Conservation (phyloP, 2,797 vertebrate species). For the Takifugu ocellatus region DNA sequence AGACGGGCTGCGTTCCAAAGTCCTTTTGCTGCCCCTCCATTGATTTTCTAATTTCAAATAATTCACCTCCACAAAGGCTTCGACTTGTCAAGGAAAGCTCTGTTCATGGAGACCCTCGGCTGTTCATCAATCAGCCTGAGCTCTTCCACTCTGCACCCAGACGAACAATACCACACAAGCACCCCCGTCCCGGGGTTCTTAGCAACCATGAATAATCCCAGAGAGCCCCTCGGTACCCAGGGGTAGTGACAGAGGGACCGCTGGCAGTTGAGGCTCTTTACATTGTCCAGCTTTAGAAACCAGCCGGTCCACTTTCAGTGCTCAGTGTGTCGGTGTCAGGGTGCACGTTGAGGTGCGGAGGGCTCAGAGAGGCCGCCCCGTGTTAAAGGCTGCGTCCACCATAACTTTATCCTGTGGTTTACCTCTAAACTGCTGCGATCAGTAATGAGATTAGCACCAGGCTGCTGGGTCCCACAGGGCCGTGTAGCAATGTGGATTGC, state of each 20-base stretch:
- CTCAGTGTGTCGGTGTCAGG: no score
- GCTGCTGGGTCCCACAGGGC: slow-evolving; percentile 11
- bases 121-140: slow-evolving; percentile 72
- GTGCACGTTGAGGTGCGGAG: no score
- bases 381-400: slow-evolving; percentile 8
- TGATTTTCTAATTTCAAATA: slow-evolving; percentile 67
- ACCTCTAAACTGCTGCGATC: slow-evolving; percentile 23
- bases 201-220: slow-evolving; percentile 68
- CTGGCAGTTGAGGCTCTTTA: no score
- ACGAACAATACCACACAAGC: slow-evolving; percentile 61
- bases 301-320: no score
- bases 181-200: slow-evolving; percentile 59
- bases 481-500: slow-evolving; percentile 32
- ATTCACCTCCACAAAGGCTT: slow-evolving; percentile 72
- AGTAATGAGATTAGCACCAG: slow-evolving; percentile 15
- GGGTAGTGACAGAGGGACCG: neutral
- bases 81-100: slow-evolving; percentile 61
- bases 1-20: slow-evolving; percentile 47
- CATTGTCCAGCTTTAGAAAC: no score
- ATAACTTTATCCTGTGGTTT: slow-evolving; percentile 15
- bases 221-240: slow-evolving; percentile 15
- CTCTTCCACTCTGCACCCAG: slow-evolving; percentile 43
- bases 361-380: neutral
- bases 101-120: slow-evolving; percentile 56
- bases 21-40: slow-evolving; percentile 55